phyloP scores from a whole-genome alignment of 2,888 invertebrate species.

The Oasisia sp. region DNA sequence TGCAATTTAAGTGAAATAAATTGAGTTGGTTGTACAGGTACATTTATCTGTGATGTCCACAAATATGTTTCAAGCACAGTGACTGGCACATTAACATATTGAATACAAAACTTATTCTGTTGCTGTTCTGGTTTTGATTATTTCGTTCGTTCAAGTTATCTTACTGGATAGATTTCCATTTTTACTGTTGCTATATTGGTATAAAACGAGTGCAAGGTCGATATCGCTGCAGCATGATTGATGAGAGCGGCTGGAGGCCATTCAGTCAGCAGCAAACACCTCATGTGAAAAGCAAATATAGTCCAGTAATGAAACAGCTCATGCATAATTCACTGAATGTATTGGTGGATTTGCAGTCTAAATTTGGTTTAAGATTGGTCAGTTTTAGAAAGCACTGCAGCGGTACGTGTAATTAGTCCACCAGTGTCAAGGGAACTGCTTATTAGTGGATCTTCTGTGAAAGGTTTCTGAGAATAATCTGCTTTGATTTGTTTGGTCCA shows the following conservation, averaged over 20 bases:
- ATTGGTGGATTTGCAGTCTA: conserved; percentile 2
- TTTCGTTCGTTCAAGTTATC: background rate
- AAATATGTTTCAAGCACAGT: no score
- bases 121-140: background rate
- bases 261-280: background rate
- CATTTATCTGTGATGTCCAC: no score
- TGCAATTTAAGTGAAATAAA: no score
- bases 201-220: background rate
- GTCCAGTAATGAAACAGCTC: conserved; percentile 2
- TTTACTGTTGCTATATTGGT: background rate
- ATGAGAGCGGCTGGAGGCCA: background rate
- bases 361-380: background rate
- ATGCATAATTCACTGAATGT: background rate
- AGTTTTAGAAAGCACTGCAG: conserved; percentile 4
- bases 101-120: background rate
- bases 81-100: background rate
- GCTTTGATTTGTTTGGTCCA: background rate
- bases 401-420: background rate
- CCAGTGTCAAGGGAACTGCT: background rate
- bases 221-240: background rate
- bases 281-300: background rate
- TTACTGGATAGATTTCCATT: background rate
- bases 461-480: background rate
- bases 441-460: conserved; percentile 8
- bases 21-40: no score